Evolutionary conservation across 2,113 vertebrate genomes (phyloP).

Genomic region (Lasiurus cinereus): DNA sequence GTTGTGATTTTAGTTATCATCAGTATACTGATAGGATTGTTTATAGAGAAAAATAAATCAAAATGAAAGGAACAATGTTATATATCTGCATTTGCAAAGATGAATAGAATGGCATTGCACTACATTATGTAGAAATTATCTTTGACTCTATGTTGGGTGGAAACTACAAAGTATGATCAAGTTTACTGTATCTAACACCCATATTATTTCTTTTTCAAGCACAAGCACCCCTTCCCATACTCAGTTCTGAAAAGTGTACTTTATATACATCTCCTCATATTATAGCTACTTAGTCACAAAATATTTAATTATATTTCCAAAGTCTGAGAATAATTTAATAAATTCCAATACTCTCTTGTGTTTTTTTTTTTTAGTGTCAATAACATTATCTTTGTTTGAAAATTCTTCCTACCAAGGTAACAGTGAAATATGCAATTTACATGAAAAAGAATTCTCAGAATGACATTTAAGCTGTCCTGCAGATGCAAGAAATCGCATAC

Average conservation of each 20-base stretch:
- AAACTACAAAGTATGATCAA: neutral
- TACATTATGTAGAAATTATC: neutral
- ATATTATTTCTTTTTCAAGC: neutral
- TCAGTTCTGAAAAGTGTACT: neutral
- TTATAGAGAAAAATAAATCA: neutral
- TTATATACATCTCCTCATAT: neutral
- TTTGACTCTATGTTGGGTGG: neutral
- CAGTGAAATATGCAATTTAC: conserved; percentile 45
- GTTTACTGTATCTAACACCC: neutral
- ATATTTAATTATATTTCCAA: conserved; percentile 56
- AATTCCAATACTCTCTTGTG: neutral
- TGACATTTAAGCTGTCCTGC: conserved; percentile 47
- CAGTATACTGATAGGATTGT: neutral
- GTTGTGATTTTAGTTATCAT: neutral
- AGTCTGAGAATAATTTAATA: neutral
- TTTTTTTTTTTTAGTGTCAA: conserved; percentile 18
- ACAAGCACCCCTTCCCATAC: neutral
- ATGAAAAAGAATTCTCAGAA: conserved; percentile 47
- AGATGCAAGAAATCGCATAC: conserved; percentile 19
- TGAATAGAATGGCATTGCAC: neutral
- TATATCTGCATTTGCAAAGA: neutral
- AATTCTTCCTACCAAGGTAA: conserved; percentile 42
- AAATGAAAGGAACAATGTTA: neutral
- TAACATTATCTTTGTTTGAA: conserved; percentile 30
- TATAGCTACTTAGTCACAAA: conserved; percentile 7